Evolutionary conservation across 2,888 invertebrate species (phyloP).

Genomic region (Stratiomys singularior): DNA sequence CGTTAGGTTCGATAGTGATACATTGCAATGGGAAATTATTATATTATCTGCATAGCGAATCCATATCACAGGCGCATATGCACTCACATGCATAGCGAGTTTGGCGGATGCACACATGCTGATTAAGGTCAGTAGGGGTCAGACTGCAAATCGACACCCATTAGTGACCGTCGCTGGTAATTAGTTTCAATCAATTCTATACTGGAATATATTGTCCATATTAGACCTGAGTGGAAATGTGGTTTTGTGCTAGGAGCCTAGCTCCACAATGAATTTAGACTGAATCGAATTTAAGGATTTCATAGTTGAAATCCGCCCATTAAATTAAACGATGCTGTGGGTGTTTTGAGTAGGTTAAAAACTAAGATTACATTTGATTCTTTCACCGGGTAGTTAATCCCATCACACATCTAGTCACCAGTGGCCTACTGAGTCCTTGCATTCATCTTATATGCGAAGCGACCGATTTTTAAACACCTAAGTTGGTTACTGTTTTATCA

Average conservation of each 20-base stretch:
- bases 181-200: conserved; percentile 1
- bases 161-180: conserved; percentile 19
- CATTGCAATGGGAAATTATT: conserved; percentile 8
- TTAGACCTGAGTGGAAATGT: background rate
- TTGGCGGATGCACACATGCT: background rate
- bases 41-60: conserved; percentile 7
- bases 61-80: background rate
- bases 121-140: conserved; percentile 6
- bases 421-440: too few species aligned
- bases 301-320: background rate
- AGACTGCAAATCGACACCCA: conserved; percentile 20
- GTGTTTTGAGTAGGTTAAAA: too few species aligned
- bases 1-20: background rate
- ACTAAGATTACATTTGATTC: too few species aligned
- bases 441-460: too few species aligned
- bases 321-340: too few species aligned
- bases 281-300: background rate
- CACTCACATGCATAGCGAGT: too few species aligned
- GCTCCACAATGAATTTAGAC: background rate
- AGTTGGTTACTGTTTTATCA: too few species aligned
- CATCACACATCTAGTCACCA: too few species aligned
- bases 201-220: background rate
- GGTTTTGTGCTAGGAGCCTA: background rate
- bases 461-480: too few species aligned
- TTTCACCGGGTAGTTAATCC: too few species aligned